Base-by-base conservation (phyloP, 2,888 invertebrate genomes). In the Tribolium freemani region DNA sequence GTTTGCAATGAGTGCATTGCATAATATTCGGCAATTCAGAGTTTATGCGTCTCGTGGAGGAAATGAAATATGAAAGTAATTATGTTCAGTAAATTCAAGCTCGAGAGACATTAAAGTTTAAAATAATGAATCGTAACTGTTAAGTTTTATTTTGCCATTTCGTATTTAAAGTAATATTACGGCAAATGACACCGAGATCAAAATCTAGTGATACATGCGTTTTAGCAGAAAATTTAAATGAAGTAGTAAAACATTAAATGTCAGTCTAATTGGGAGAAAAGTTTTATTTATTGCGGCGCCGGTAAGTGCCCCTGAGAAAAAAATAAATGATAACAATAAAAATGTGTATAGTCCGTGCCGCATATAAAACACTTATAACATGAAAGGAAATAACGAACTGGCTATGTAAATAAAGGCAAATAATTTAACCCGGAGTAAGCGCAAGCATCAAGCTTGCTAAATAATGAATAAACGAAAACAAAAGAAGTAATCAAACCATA, bases 401-500 rank as follows among this genome's bases (percentile, higher is more conserved):
- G 74, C 74, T 74, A 75, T 74, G 76, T 76, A 75, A 74, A 75
- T 74, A 77, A 72, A 76, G 69, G 77, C 75, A 77, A 79, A 79
- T 77, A 79, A 80, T 79, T 80, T 77, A 78, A 75, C 75, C 74
- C 58, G 60, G 72, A 75, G 75, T 57, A 64, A 67, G 66, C 57
- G 64, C 71, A 26, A 64, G 73, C 75, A 77, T 78, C 80, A 78
- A 67, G 76, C 81, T 81, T 78, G 80, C 81, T 83, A 82, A 82
- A 84, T 83, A 84, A 84, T 82, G 83, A 82, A 83, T 82, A 83
- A 83, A 83, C 82, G 82, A 82, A 84, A 84, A 85, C 85, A 84
- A 85, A 85, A 84, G 83, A 84, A 84, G 83, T 82, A 84, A 84
- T 84, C 84, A 84, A 83, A 83, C 84, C 83, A 84, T 85, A 85